phyloP scores from a whole-genome alignment of 2,888 invertebrate genomes.

The Cacoxenus indagator region DNA sequence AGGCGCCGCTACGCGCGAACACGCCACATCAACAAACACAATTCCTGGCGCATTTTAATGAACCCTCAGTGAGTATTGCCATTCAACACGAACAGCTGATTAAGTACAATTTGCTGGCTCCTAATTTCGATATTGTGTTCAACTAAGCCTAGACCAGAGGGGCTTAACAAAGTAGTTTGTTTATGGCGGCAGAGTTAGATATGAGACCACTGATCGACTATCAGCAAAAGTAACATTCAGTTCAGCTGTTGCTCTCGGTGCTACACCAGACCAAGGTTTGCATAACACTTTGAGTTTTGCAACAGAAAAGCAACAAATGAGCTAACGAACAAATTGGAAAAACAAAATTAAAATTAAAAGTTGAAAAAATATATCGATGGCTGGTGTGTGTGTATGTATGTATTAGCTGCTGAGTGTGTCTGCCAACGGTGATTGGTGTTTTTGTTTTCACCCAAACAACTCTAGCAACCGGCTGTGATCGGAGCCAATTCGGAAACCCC shows the following conservation, averaged over 20 bases:
- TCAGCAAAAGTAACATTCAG: constrained; percentile 18
- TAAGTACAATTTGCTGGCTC: not conserved
- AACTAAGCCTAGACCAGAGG: not conserved
- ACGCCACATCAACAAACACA: constrained; percentile 70
- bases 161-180: not conserved
- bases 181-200: not conserved
- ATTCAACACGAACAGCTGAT: not conserved
- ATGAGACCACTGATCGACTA: not conserved
- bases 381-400: not conserved
- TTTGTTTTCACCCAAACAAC: not conserved
- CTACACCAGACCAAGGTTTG: not conserved
- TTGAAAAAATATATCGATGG: not conserved
- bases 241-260: not conserved
- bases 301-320: not conserved
- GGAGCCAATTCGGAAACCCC: not conserved
- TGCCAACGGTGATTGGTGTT: not conserved
- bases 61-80: constrained; percentile 63
- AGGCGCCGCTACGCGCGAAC: constrained; percentile 57
- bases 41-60: constrained; percentile 68
- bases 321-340: not conserved
- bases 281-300: constrained; percentile 10
- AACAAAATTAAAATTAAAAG: not conserved
- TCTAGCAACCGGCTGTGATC: not conserved
- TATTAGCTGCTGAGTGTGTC: not conserved
- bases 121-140: not conserved